These are phyloP conservation scores for Labeo catla DNA, from an alignment of 2,113 vertebrate species.

Conservation along the genomic window DNA sequence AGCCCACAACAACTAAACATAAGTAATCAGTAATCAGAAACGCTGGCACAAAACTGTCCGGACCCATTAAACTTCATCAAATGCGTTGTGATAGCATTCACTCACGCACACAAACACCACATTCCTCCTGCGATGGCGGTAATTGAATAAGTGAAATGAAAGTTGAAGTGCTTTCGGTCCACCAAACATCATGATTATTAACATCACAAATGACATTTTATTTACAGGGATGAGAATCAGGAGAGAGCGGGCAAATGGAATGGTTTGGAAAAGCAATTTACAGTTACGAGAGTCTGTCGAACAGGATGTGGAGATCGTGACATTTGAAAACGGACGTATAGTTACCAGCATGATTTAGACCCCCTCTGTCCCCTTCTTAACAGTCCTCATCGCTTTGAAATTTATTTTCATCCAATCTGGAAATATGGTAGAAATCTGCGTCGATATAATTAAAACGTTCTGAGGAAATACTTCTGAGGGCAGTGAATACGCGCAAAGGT, in stretches of 20 bases:
- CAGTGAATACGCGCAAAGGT: neutral
- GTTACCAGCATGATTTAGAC: constrained; percentile 32
- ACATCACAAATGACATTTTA: constrained; percentile 70
- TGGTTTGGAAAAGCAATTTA: constrained; percentile 52
- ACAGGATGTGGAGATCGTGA: constrained; percentile 29
- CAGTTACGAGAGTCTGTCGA: constrained; percentile 40
- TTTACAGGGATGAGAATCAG: constrained; percentile 69
- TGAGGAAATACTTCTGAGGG: neutral
- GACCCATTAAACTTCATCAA: neutral
- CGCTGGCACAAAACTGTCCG: neutral
- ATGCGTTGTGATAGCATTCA: neutral
- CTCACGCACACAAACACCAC: neutral
- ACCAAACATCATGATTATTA: constrained; percentile 78
- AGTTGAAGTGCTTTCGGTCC: constrained; percentile 68
- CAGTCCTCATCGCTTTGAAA: constrained; percentile 30
- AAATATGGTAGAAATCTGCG: neutral
- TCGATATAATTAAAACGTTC: neutral
- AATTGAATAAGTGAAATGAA: constrained; percentile 73
- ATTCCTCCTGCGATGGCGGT: constrained; percentile 41
- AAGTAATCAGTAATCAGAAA: neutral
- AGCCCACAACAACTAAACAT: neutral
- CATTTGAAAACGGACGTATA: constrained; percentile 51
- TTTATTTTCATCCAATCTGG: neutral
- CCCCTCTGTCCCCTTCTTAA: constrained; percentile 19
- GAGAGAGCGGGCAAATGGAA: constrained; percentile 49